Conservation (phyloP, 2,888 invertebrate species). For the Molanna angustata region DNA sequence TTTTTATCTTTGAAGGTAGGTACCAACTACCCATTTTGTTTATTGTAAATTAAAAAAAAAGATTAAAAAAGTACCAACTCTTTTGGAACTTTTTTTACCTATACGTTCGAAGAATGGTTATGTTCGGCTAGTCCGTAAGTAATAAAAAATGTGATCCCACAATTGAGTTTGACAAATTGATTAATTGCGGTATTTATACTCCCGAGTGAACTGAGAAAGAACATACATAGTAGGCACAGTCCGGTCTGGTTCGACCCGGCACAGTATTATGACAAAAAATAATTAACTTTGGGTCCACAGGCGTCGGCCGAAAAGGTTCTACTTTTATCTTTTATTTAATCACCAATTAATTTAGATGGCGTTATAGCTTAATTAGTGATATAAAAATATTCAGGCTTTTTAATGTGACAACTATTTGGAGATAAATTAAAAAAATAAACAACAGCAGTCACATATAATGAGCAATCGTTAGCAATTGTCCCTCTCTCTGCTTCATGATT, state of each 20-base stretch:
- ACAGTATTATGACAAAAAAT: neutral
- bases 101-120: neutral
- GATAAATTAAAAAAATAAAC: constrained; percentile 4
- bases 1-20: too few species aligned
- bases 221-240: neutral
- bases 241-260: neutral
- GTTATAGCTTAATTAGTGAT: constrained; percentile 31
- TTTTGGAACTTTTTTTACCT: too few species aligned
- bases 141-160: constrained; percentile 1
- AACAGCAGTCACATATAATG: neutral
- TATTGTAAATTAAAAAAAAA: too few species aligned
- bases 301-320: constrained; percentile 7
- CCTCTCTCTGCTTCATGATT: neutral
- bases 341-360: constrained; percentile 31
- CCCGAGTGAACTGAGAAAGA: neutral
- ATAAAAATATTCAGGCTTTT: constrained; percentile 17
- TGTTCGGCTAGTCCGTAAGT: neutral
- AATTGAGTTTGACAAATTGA: constrained; percentile 6
- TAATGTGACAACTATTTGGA: constrained; percentile 18
- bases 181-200: constrained; percentile 3
- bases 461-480: neutral
- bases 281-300: too few species aligned
- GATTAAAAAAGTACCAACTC: too few species aligned
- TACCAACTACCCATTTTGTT: too few species aligned
- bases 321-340: constrained; percentile 22